Evolutionary conservation across 1,140 invertebrate species (phyloP).

Genomic region (Onthophagus taurus): DNA sequence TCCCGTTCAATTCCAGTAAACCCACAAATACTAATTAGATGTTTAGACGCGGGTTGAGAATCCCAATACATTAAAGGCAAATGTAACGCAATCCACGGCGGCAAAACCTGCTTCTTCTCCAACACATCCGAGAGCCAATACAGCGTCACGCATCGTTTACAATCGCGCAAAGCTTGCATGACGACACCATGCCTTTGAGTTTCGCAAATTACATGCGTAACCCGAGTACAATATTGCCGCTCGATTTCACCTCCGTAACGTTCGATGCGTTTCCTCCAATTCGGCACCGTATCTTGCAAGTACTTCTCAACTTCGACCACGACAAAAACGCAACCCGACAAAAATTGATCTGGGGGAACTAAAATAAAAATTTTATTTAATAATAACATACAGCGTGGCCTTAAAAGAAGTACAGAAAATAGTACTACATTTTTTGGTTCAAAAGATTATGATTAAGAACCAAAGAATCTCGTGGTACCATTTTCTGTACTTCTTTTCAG

Average conservation of each 20-base stretch:
- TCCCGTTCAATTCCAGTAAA: conserved; percentile 76
- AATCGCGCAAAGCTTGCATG: conserved; percentile 57
- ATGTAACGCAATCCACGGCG: conserved; percentile 88
- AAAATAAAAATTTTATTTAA: too few relatives aligned
- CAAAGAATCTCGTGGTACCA: too few relatives aligned
- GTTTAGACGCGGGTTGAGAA: conserved; percentile 53
- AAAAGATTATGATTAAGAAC: too few relatives aligned
- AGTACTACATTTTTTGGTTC: too few relatives aligned
- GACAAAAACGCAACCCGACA: conserved; percentile 85
- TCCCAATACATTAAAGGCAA: conserved; percentile 80
- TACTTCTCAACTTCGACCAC: conserved; percentile 46
- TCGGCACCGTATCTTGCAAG: conserved; percentile 49
- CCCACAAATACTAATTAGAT: conserved; percentile 72
- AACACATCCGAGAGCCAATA: conserved; percentile 92
- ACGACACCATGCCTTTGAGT: conserved; percentile 82
- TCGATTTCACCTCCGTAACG: conserved; percentile 84
- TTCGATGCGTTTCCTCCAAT: conserved; percentile 75
- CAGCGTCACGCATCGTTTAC: conserved; percentile 68
- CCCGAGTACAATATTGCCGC: conserved; percentile 65
- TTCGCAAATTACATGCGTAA: conserved; percentile 87
- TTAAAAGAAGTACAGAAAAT: too few relatives aligned
- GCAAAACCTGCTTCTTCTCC: conserved; percentile 63
- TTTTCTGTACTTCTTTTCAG: too few relatives aligned
- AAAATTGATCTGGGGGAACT: conserved; percentile 80
- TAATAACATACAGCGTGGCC: too few relatives aligned